Base-by-base conservation (phyloP, 2,113 vertebrate species). In the Gymnorhina tibicen region DNA sequence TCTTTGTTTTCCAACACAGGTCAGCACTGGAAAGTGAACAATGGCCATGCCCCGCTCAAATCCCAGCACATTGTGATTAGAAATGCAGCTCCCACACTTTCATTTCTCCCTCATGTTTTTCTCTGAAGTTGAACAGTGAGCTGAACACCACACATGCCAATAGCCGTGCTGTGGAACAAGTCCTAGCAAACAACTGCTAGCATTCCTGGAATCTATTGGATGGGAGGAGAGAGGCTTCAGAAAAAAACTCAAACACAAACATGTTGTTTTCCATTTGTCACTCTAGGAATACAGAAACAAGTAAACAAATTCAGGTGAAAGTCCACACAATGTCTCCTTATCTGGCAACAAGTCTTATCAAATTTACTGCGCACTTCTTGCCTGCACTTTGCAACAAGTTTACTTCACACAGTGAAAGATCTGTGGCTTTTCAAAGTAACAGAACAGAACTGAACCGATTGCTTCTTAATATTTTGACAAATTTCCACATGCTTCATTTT, bases 261-360 rank as follows among this genome's bases (percentile, higher is more conserved):
- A 92, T 81, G 69, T 67, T 95, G 42, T 93, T 95, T 96, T n/a
- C 80, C 69, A 62, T 76, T 87, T 92, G 72, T 70, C 24, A 32
- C 94, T 89, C 80, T 13, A 93, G 55, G 80, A 97, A 97, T 75
- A 92, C 68, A 95, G 86, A 89, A 91, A 70, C 91, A 94, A 84
- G 94, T 89, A 95, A 96, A 95, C 68, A 96, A 85, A 86, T 59
- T 83, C 75, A 46, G 94, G 94, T 95, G 35, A 96, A 97, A 95
- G 96, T 96, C 89, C 89, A 93, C 4, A 1, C 24, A 42, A 33
- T 60, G n/a, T 60, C 87, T 91, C 66, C 86, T 92, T 67, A 74
- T 89, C 73, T 93, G 89, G 53, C 63, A 80, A 69, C 4, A 0
- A 83, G 23, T 32, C 83, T 82, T 67, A 89, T 6, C 93, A 67